phyloP scores from a whole-genome alignment of 2,113 vertebrate species.

The Enhydra lutris region DNA sequence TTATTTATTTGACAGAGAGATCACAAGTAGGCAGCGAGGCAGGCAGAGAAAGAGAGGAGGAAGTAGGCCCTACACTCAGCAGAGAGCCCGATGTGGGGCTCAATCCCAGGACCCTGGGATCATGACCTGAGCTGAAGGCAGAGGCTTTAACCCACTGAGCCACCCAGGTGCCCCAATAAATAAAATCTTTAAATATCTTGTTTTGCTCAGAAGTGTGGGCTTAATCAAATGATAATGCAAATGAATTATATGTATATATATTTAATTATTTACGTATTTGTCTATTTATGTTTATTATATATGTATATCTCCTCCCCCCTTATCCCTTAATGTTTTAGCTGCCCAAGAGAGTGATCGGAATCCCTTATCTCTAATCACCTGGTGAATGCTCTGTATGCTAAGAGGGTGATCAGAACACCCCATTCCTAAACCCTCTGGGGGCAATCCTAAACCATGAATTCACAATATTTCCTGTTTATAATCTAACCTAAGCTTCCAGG shows the following conservation, averaged over 20 bases:
- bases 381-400: background rate
- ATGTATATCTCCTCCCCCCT: background rate
- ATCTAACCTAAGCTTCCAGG: background rate
- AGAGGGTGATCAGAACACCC: background rate
- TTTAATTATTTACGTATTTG: background rate
- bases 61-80: no score
- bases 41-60: rapidly evolving
- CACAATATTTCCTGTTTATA: background rate
- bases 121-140: no score
- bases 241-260: background rate
- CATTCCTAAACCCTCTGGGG: background rate
- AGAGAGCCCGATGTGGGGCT: no score
- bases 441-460: background rate
- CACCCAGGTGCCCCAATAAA: no score
- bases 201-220: background rate
- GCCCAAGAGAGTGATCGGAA: background rate
- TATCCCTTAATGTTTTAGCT: background rate
- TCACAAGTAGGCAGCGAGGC: no score
- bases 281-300: background rate
- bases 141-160: no score
- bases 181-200: background rate
- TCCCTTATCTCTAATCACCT: background rate
- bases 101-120: no score
- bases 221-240: background rate
- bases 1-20: no score